Base-by-base conservation (phyloP, 2,888 invertebrate genomes). In the Acleris emargana region DNA sequence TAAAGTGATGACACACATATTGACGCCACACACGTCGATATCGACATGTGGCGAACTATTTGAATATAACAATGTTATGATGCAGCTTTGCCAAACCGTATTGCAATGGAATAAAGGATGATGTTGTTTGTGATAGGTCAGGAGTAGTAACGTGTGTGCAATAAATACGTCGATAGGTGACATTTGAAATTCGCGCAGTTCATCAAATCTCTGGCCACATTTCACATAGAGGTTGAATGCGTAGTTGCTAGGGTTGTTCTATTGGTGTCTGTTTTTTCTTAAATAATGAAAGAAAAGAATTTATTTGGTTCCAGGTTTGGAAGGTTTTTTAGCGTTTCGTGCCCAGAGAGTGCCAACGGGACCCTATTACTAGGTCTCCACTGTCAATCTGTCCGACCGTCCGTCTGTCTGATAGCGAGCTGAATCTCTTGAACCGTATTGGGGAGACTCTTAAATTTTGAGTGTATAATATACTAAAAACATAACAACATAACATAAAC, bases 181-280 rank as follows among this genome's bases (percentile, higher is more conserved):
- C 78, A 81, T 83, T 84, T 83, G 79, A 84, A 86, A 85, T 78
- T 82, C 74, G 77, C 73, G 78, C 76, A 81, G 82, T 88, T 86
- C 84, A 85, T 87, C 88, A 88, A 87, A 87, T 86, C 82, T 83
- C 86, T 82, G 82, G 79, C 76, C 82, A 78, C 83, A 86, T 88
- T 86, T 83, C 81, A 87, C 87, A 88, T 81, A 83, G 82, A 79
- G 79, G 80, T 74, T 79, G 70, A 76, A 74, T 74, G 72, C 80
- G 76, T 72, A 64, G 71, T 71, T 72, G 73, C 66, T 79, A 80
- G 76, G 71, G 81, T 69, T 75, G 77, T 73, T 25, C 43, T 45
- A 43, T 5, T n/a, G 1, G n/a, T n/a, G 2, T 6, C 6, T 45
- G 16, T 0, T 16, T 43, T 43, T 42, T 13, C 11, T 17, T 17